These are phyloP conservation scores for Arbacia lixula DNA, from an alignment of 53 echinoderm and acorn worm genomes.

Conservation along the genomic window DNA sequence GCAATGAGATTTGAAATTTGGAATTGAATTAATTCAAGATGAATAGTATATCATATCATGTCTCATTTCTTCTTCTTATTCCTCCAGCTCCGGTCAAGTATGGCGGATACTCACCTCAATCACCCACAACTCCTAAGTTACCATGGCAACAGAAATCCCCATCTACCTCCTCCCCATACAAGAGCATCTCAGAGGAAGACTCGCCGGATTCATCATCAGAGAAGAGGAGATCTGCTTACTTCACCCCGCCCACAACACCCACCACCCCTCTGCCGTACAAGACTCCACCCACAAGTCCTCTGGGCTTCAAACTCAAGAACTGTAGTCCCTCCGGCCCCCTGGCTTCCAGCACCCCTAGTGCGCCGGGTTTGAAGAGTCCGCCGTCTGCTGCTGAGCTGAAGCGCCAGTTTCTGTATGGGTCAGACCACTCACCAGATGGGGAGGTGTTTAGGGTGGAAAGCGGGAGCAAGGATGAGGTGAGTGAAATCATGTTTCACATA, in stretches of 20 bases:
- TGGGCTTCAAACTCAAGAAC: conserved; percentile 7
- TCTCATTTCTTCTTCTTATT: neutral
- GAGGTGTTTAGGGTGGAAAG: conserved; percentile 24
- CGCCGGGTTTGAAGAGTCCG: conserved; percentile 47
- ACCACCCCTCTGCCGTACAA: conserved; percentile 43
- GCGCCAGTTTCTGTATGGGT: conserved; percentile 48
- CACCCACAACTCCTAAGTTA: conserved; percentile 28
- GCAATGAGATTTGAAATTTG: no score
- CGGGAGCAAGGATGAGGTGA: conserved; percentile 45
- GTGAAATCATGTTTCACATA: no score
- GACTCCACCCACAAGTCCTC: conserved; percentile 30
- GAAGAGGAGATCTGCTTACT: conserved; percentile 29
- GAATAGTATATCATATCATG: no score
- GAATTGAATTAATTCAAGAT: no score
- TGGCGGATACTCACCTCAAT: neutral
- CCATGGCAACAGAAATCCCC: conserved; percentile 44
- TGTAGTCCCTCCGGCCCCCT: conserved; percentile 12
- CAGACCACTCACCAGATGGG: conserved; percentile 33
- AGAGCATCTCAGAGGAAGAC: conserved; percentile 42
- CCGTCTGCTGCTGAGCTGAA: conserved; percentile 29
- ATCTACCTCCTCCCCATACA: neutral
- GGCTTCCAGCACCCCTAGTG: conserved; percentile 53
- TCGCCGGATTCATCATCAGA: neutral
- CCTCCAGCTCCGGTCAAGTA: neutral
- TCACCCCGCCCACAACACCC: conserved; percentile 42